These are phyloP conservation scores for Acromyrmex heyeri DNA, from an alignment of 1,140 invertebrate species.

Conservation along the genomic window DNA sequence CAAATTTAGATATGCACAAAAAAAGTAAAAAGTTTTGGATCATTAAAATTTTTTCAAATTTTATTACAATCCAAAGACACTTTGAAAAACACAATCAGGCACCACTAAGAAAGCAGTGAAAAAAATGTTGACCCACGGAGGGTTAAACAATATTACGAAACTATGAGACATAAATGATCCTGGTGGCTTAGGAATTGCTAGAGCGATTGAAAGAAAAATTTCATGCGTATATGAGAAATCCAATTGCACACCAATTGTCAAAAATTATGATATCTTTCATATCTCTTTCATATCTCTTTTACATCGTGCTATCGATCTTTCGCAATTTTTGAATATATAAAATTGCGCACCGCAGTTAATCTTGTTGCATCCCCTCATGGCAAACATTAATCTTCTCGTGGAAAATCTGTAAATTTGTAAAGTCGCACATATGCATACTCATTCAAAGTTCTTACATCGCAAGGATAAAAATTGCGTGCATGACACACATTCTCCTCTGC, in stretches of 20 bases:
- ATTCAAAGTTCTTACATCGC: constrained; percentile 24
- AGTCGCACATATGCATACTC: not conserved
- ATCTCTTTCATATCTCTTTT: not conserved
- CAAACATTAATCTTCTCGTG: not conserved
- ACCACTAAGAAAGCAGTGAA: too few species aligned
- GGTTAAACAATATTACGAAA: not conserved
- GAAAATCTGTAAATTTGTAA: not conserved
- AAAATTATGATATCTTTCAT: not conserved
- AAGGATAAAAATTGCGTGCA: constrained; percentile 1
- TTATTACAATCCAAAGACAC: too few species aligned
- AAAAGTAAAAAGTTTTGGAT: too few species aligned
- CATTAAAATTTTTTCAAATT: too few species aligned
- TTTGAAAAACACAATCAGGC: too few species aligned
- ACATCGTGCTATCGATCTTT: not conserved
- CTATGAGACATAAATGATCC: not conserved
- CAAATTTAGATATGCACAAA: too few species aligned
- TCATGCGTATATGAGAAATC: not conserved
- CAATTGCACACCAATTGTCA: not conserved
- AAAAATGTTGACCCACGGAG: too few species aligned
- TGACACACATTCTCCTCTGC: constrained; percentile 15
- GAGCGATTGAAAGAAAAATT: not conserved
- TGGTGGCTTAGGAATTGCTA: not conserved
- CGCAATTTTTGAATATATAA: not conserved
- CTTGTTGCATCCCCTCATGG: not conserved
- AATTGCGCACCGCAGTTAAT: not conserved